Conservation (phyloP, 2,113 vertebrate species). For the Cisticola juncidis region DNA sequence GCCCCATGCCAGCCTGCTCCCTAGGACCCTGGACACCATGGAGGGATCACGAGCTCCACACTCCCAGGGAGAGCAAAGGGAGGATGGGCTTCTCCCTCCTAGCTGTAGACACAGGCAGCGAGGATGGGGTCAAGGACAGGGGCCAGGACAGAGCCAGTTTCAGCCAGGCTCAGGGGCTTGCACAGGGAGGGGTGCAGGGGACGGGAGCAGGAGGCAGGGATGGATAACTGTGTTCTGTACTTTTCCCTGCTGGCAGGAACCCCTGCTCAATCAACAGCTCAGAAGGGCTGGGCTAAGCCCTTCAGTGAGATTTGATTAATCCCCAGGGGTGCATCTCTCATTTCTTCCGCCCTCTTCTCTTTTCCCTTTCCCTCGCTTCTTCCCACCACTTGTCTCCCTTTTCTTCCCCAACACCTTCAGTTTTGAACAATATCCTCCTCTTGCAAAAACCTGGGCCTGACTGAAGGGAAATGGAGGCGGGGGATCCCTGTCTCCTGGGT, state of each 20-base stretch:
- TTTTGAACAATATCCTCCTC: not conserved
- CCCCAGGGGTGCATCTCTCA: not conserved
- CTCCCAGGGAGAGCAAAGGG: not conserved
- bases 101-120: not conserved
- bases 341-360: not conserved
- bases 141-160: not conserved
- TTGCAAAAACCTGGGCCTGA: not conserved
- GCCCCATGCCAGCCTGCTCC: accelerated
- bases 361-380: not conserved
- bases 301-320: not conserved
- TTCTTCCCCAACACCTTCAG: not conserved
- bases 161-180: not conserved
- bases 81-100: not conserved
- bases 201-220: not conserved
- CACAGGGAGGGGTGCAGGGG: not conserved
- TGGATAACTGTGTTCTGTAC: not conserved
- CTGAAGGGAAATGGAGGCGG: not conserved
- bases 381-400: not conserved
- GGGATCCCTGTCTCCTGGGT: not conserved
- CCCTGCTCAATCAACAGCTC: accelerated
- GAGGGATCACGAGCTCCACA: not conserved
- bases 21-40: accelerated
- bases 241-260: not conserved
- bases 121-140: not conserved
- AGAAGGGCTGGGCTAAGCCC: not conserved